Evolutionary conservation across 2,113 vertebrate species (phyloP).

Genomic region (Vimba vimba): DNA sequence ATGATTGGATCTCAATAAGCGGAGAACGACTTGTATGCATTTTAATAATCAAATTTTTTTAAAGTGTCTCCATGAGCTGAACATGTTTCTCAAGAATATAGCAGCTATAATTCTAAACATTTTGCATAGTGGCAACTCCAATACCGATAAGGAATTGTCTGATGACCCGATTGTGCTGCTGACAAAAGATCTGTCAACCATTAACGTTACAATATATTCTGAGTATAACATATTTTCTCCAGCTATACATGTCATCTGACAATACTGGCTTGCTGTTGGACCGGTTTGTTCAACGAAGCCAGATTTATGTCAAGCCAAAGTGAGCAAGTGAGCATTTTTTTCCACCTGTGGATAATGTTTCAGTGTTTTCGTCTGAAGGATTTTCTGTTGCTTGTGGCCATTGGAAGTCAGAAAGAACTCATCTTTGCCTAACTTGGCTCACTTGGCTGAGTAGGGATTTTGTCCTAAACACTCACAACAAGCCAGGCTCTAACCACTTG

Average conservation of each 20-base stretch:
- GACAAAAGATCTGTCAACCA: background rate
- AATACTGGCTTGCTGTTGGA: conserved; percentile 61
- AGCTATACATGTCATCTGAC: background rate
- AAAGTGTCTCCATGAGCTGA: background rate
- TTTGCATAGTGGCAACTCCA: background rate
- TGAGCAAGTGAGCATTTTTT: background rate
- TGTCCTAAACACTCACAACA: background rate
- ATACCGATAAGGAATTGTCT: background rate
- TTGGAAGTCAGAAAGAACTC: background rate
- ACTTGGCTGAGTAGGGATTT: background rate
- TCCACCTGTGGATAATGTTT: conserved; percentile 22
- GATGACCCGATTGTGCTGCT: background rate
- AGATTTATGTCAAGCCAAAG: background rate
- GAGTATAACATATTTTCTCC: background rate
- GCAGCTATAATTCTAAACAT: background rate
- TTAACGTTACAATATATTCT: background rate
- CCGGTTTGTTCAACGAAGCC: conserved; percentile 59
- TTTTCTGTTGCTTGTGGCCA: background rate
- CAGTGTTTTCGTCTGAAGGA: background rate
- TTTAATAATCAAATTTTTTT: background rate
- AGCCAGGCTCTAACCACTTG: background rate
- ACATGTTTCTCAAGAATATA: background rate
- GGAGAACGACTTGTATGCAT: background rate
- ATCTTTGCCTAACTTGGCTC: background rate
- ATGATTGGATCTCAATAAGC: background rate